Evolutionary conservation across 2,888 invertebrate species (phyloP), one percentile per base, ranked within the genome.

Genomic region (Phalangium opilio): DNA sequence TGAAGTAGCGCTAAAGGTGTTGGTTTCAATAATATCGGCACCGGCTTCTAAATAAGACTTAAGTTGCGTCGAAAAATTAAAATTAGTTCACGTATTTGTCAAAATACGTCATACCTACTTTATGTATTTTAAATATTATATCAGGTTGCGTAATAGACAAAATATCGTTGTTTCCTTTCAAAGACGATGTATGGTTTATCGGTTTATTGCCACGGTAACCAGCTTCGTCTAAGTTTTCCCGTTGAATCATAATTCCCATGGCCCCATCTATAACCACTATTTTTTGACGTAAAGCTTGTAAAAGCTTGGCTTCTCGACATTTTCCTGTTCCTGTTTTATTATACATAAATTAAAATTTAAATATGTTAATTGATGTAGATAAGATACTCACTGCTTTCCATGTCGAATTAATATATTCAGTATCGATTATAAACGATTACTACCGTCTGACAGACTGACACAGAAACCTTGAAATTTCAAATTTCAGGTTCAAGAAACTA

Each of bases 211-310:
- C 68, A 33, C 71, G 59, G 58, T 70, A 75, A 55, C 73, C 72
- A 32, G 67, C 64, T 53, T 75, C 74, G 39, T 67, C 67, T 45
- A 74, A 61, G 41, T 62, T 59, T 45, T 69, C 62, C 44, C 63
- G 58, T 56, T 75, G 70, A 43, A 75, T 73, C 74, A 74, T 75
- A 4, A 74, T 74, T n/a, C 75, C 75, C 74, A 75, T 74, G 8
- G 71, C 74, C 32, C 75, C 73, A 63, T 73, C 73, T 54, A 73
- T 66, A 15, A 73, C 63, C 62, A 73, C 63, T 46, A 73, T 71
- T 21, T 71, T 60, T 46, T 68, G 56, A 49, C 57, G 36, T 4
- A 49, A 15, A 19, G 47, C 32, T 20, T 43, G 36, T 14, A 50
- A 42, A 21, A 50, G 36, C 27, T 40, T 27, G 5, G 27, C 4